Evolutionary conservation across 2,797 vertebrate genomes (phyloP), one percentile per base, ranked within the genome.

Genomic region (Muraenolepis orangiensis): DNA sequence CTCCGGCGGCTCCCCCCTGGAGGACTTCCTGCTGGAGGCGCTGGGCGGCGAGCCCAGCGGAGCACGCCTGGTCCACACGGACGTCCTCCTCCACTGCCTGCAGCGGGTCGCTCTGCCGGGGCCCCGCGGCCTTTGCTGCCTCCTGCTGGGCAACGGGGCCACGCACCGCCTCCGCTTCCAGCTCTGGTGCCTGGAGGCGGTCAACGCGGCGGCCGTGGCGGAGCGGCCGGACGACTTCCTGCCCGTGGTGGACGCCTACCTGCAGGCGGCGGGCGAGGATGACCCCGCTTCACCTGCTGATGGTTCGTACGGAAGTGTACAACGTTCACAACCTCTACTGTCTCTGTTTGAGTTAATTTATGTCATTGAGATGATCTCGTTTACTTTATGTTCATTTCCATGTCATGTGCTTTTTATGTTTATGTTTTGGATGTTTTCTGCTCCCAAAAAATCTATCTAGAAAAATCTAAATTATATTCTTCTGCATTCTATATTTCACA

Each of bases 151-250:
- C 71, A 91, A 93, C 86, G 94, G 93, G 85, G 90, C 91, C 40
- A 90, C 94, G 14, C 96, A 98, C 72, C 86, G 95, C 67, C 91
- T 98, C 72, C 82, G 89, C 76, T 97, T 99, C 0, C 96, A 99
- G 88, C 72, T 90, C 31, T 99, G 97, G 96, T 97, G 96, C 76
- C 76, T 94, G 34, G 90, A 88, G 83, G 78, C 87, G 0, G 80
- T 69, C 2, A 77, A 87, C 32, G 78, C 81, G 40, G 85, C 82
- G 73, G 69, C 70, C 71, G 82, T 98, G 29, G 90, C 61, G 28
- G 83, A 86, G 2, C 79, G 87, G 28, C 81, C 77, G 4, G 90
- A 92, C 0, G 72, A 38, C 70, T 94, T 94, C 78, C 92, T 98
- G 38, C 92, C 94, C 0, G 81, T 98, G 0, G 6, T 98, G 66